Evolutionary conservation across 2,113 vertebrate species (phyloP), one percentile per base, ranked within the genome.

Genomic region (Oxyruncus cristatus): DNA sequence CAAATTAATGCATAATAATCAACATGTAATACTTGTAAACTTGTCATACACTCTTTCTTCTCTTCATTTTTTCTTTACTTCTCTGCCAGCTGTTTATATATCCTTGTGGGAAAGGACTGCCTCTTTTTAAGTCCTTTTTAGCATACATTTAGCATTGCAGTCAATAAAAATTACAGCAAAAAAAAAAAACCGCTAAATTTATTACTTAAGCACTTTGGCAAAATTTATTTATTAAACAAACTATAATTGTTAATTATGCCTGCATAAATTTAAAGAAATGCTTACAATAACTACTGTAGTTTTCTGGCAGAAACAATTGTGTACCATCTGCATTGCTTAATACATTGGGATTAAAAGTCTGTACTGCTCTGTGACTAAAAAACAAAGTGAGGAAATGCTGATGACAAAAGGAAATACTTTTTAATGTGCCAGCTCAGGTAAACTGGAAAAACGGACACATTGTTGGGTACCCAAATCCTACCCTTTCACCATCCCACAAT

Each of bases 181-280:
- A 74, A 61, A 35, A 0, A 26, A 49, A 13, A 24, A 47, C 21
- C 2, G 33, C 72, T 71, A 32, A 78, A 74, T 62, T 84, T 15
- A 93, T 96, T 88, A 71, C 61, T 91, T 92, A 71, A 86, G 49
- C 70, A 79, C 41, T 78, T 89, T 0, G 17, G 33, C 37, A 92
- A 78, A 32, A 80, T 41, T 52, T 90, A 85, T 88, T 85, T 92
- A 88, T 96, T 89, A 92, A 96, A 89, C 39, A 75, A 93, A 58
- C 32, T 61, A 33, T 39, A 92, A 84, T 65, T 72, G 47, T 59
- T 94, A 46, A 86, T 81, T 78, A 91, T 73, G 37, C 37, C 73
- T 82, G 67, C 44, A 81, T 65, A 92, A 90, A 93, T 74, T 86
- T 46, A 68, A 86, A 90, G 50, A 91, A 82, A 84, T 65, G 28